phyloP scores from a whole-genome alignment of 2,113 vertebrate species.

The Leptobrachium leishanense region DNA sequence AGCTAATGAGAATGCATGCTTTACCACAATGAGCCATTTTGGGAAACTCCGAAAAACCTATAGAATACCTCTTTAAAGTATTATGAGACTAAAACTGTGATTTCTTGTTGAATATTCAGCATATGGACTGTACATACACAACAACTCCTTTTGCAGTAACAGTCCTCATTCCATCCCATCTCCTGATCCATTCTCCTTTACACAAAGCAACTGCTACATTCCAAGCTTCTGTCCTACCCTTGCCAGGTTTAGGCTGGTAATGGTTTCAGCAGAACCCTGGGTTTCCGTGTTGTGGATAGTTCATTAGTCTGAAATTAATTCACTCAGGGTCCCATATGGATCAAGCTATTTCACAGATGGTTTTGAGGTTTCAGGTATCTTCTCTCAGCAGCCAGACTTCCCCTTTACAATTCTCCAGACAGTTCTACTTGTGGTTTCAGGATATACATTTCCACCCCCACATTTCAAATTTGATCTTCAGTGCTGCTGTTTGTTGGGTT shows the following conservation, averaged over 20 bases:
- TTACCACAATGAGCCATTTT: too few species aligned
- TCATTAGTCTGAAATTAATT: neutral
- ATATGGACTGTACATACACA: too few species aligned
- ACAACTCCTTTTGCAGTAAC: too few species aligned
- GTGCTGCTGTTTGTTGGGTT: neutral
- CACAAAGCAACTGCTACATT: too few species aligned
- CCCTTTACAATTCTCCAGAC: constrained; percentile 3
- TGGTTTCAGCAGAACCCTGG: neutral
- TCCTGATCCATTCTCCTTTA: too few species aligned
- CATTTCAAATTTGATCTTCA: neutral
- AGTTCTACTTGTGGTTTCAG: neutral
- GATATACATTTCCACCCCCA: constrained; percentile 19
- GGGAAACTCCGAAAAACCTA: too few species aligned
- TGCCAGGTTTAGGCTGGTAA: neutral
- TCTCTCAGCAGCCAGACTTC: neutral
- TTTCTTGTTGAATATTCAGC: too few species aligned
- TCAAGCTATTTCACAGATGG: constrained; percentile 6
- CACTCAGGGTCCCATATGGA: neutral
- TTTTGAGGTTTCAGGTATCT: constrained; percentile 15
- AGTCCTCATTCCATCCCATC: too few species aligned
- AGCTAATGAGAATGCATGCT: too few species aligned
- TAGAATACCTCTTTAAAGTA: too few species aligned
- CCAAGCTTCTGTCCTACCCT: neutral
- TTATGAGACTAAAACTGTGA: too few species aligned
- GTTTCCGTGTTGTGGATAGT: neutral